Evolutionary conservation across 2,797 vertebrate species (phyloP).

Genomic region (Eleutherodactylus coqui): DNA sequence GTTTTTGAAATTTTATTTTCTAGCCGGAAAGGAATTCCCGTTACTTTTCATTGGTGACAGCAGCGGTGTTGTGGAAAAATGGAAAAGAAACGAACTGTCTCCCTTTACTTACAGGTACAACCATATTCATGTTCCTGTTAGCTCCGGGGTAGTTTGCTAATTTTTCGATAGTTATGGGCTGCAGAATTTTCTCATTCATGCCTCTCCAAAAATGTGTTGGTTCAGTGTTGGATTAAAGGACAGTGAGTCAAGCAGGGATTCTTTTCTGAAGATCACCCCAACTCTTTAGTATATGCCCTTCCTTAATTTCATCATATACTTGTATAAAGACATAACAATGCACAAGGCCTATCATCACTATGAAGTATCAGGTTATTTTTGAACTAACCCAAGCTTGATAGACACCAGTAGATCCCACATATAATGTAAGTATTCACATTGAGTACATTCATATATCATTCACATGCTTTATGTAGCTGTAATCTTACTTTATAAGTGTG

Average conservation of each 20-base stretch:
- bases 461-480: not conserved
- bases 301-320: not conserved
- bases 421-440: too few species aligned
- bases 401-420: too few species aligned
- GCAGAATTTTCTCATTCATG: not conserved
- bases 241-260: not conserved
- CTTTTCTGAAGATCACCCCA: too few species aligned
- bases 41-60: conserved; percentile 66
- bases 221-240: not conserved
- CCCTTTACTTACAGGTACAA: conserved; percentile 66
- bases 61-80: conserved; percentile 64
- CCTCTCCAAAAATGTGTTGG: not conserved
- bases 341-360: too few species aligned
- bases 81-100: conserved; percentile 66
- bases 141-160: too few species aligned
- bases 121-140: too few species aligned
- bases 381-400: too few species aligned
- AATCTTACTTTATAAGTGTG: not conserved
- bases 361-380: too few species aligned
- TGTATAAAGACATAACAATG: not conserved
- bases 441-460: not conserved
- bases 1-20: not conserved
- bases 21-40: conserved; percentile 65
- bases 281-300: not conserved
- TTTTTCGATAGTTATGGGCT: not conserved